Evolutionary conservation across 2,797 vertebrate species (phyloP), one percentile per base, ranked within the genome.

Genomic region (Mormyrus hasselquistii): DNA sequence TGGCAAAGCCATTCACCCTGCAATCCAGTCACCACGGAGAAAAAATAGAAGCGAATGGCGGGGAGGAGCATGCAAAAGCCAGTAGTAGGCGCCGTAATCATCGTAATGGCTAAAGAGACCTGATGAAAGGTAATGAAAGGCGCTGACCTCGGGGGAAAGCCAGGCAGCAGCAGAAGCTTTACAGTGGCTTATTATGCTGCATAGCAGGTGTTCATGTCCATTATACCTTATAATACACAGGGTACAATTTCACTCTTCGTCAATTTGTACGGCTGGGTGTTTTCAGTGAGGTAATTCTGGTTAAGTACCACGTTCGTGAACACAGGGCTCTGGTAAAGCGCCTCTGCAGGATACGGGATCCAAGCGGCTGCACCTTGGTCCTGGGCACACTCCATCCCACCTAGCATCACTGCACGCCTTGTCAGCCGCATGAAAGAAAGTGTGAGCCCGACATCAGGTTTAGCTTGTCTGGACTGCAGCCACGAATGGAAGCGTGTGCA

Each of bases 221-320:
- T 19, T 79, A 44, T 79, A 79, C 73, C 34, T 41, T 79, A 44
- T 79, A 79, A 79, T 79, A 47, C 38, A 79, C 73, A 79, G 38
- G 34, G 73, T 79, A 44, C 34, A 47, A 79, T 79, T 79, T 79
- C 14, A 79, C 38, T 79, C 34, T 79, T 79, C 73, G 16, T 44
- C 73, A 73, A 38, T 79, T 79, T 19, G 73, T 79, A 79, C 16
- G 19, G 19, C 41, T 44, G 34, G 73, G 34, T 79, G 14, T 41
- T 79, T 79, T n/a, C 73, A 79, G 73, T 79, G 73, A 44, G 73
- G 73, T 79, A 79, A 79, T 79, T 79, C 73, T 19, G 16, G 41
- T 73, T 73, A 73, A 73, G 65, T 34, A 38, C 10, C 65, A 5
- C 29, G 65, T 73, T 73, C 10, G 29, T 73, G 65, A 73, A 38